Evolutionary conservation across 2,797 vertebrate species (phyloP).

Genomic region (Enteromius fasciolatus): DNA sequence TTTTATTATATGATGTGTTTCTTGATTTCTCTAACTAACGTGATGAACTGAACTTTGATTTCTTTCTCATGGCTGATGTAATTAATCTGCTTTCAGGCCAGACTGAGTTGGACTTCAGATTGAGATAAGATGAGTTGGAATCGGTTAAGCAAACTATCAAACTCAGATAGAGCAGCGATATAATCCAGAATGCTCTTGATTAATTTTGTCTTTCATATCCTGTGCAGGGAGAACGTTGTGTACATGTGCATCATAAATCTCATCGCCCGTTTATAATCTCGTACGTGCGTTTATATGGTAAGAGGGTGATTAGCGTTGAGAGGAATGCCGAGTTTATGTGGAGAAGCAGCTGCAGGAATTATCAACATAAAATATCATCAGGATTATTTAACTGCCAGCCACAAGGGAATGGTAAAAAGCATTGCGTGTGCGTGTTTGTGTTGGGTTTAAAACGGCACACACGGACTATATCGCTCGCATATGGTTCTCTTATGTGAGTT

Average conservation of each 20-base stretch:
- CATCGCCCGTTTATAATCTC: constrained; percentile 32
- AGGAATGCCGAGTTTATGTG: constrained; percentile 44
- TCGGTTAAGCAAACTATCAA: constrained; percentile 50
- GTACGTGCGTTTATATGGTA: constrained; percentile 33
- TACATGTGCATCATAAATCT: constrained; percentile 18
- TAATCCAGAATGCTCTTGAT: constrained; percentile 1
- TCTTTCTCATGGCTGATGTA: constrained; percentile 55
- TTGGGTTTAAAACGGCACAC: constrained; percentile 69
- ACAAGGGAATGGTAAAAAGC: constrained; percentile 52
- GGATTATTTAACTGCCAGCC: constrained; percentile 54
- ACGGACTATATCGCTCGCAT: constrained; percentile 74
- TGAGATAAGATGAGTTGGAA: constrained; percentile 39
- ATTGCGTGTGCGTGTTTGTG: constrained; percentile 56
- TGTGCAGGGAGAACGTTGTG: background rate
- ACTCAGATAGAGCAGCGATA: constrained; percentile 34
- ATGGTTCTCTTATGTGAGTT: constrained; percentile 76
- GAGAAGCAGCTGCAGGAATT: constrained; percentile 46
- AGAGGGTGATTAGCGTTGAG: constrained; percentile 32
- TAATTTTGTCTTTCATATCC: background rate
- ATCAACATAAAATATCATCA: constrained; percentile 60
- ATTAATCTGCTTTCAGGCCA: constrained; percentile 50
- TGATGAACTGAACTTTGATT: constrained; percentile 58
- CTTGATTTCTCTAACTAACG: constrained; percentile 14
- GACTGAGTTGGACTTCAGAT: constrained; percentile 47
- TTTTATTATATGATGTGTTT: background rate